phyloP scores from a whole-genome alignment of 1,140 invertebrate species.

The Drosophila tsacasi region DNA sequence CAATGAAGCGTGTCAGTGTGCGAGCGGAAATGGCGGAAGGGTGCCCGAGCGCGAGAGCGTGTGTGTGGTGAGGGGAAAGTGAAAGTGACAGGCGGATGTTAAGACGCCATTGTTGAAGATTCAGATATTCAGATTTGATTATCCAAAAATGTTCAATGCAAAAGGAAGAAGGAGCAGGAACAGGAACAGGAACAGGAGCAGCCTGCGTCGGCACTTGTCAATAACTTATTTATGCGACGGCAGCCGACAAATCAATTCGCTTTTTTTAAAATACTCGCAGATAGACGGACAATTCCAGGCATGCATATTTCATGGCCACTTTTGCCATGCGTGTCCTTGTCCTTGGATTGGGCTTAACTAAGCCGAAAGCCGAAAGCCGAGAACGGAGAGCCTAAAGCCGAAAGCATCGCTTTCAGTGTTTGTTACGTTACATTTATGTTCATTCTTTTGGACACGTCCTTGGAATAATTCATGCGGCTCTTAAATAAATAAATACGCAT shows the following conservation, averaged over 20 bases:
- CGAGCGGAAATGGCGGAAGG: constrained; percentile 14
- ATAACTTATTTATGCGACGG: constrained; percentile 38
- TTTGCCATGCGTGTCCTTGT: constrained; percentile 18
- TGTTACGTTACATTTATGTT: constrained; percentile 11
- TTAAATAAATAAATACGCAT: constrained; percentile 13
- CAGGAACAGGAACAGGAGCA: not conserved
- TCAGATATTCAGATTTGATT: constrained; percentile 34
- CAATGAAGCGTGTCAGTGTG: constrained; percentile 38
- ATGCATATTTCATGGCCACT: constrained; percentile 35
- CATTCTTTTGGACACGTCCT: constrained; percentile 3
- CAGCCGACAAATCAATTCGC: constrained; percentile 31
- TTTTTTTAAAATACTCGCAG: constrained; percentile 26
- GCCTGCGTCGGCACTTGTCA: constrained; percentile 16
- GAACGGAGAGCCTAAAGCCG: not conserved
- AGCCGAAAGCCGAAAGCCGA: constrained; percentile 10
- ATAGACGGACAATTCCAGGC: constrained; percentile 20
- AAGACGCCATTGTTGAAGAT: constrained; percentile 31
- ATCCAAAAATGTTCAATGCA: constrained; percentile 13
- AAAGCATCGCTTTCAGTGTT: constrained; percentile 13
- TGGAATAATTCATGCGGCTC: constrained; percentile 14
- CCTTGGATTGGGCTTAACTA: constrained; percentile 21
- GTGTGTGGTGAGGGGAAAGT: not conserved
- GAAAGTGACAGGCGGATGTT: constrained; percentile 36
- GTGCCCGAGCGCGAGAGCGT: not conserved
- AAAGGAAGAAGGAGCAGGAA: not conserved